Evolutionary conservation across 2,797 vertebrate species (phyloP).

Genomic region (Peromyscus aztecus): DNA sequence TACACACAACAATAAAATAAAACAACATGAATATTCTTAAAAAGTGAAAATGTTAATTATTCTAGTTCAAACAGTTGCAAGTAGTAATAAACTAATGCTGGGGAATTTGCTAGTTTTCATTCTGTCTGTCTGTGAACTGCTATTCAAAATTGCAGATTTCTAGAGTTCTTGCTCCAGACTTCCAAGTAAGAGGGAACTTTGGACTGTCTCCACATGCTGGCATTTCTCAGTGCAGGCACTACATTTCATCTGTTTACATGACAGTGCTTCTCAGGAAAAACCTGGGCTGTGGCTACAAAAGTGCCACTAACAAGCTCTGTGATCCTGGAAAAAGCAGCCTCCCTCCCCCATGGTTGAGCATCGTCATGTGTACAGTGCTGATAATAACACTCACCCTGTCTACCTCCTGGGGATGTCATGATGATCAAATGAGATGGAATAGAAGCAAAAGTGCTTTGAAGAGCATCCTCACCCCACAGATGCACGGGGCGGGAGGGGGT

Average conservation of each 20-base stretch:
- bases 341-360: not conserved
- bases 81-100: not conserved
- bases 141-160: not conserved
- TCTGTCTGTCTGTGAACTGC: not conserved
- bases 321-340: conserved; percentile 40
- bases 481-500: not conserved
- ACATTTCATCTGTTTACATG: conserved; percentile 13
- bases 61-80: not conserved
- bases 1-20: not conserved
- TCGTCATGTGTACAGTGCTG: conserved; percentile 30
- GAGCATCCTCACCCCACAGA: not conserved
- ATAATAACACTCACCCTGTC: conserved; percentile 22
- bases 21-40: not conserved
- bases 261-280: conserved; percentile 41
- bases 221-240: not conserved
- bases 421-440: conserved; percentile 66
- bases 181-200: not conserved
- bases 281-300: conserved; percentile 5
- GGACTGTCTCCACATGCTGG: not conserved
- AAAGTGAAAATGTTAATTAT: not conserved
- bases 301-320: conserved; percentile 47
- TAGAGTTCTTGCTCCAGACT: not conserved
- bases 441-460: conserved; percentile 60
- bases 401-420: conserved; percentile 53
- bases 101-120: not conserved